These are phyloP conservation scores for Meloidogyne floridensis DNA, from an alignment of 1,140 invertebrate species.

Conservation along the genomic window DNA sequence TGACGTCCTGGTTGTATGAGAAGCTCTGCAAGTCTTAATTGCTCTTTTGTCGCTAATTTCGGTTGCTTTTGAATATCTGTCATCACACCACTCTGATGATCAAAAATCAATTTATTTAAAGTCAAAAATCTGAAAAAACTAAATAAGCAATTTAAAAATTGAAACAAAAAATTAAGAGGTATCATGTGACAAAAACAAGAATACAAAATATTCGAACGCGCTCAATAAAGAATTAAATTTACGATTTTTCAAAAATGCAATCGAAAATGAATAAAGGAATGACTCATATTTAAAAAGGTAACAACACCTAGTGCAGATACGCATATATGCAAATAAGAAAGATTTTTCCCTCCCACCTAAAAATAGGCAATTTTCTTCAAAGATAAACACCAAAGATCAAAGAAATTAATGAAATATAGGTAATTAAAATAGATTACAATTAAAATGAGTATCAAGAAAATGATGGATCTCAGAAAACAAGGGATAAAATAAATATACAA, in stretches of 20 bases:
- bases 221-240: neutral
- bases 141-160: too few species aligned
- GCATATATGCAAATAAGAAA: constrained; percentile 1
- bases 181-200: too few species aligned
- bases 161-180: neutral
- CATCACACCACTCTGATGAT: neutral
- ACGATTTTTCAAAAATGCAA: neutral
- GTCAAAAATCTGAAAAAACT: neutral
- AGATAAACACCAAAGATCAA: neutral
- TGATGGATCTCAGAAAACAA: too few species aligned
- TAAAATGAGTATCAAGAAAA: neutral
- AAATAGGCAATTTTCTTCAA: neutral
- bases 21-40: constrained; percentile 27
- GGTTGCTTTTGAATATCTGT: constrained; percentile 30
- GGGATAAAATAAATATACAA: too few species aligned
- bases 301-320: neutral
- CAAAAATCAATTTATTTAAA: neutral
- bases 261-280: neutral
- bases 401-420: neutral
- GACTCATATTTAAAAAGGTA: neutral
- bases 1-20: constrained; percentile 16
- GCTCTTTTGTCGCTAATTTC: constrained; percentile 23
- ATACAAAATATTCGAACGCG: neutral
- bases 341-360: neutral
- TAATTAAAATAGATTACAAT: neutral